These are phyloP conservation scores for Poeciliopsis presidionis DNA, from an alignment of 2,797 vertebrate genomes.

Conservation along the genomic window DNA sequence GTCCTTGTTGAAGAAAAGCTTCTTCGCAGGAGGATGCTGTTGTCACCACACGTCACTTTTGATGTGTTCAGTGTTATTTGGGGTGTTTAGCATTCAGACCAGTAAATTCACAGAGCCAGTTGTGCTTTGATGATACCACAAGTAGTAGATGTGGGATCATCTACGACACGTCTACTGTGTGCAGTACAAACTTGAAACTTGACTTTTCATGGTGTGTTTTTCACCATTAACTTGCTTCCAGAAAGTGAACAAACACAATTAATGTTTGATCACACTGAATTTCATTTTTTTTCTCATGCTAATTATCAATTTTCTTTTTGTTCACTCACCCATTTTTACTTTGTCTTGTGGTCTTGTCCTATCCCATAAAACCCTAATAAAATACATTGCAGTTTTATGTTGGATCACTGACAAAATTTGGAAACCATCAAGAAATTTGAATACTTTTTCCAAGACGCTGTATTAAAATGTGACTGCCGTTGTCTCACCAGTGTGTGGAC, in stretches of 20 bases:
- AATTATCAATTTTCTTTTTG: neutral
- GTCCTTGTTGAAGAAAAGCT: neutral
- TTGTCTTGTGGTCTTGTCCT: neutral
- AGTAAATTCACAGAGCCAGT: neutral
- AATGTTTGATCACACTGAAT: neutral
- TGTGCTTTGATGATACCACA: neutral
- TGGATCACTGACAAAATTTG: neutral
- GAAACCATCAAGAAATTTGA: neutral
- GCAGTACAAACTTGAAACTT: neutral
- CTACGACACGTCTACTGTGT: neutral
- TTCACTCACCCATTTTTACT: neutral
- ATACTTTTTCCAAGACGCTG: neutral
- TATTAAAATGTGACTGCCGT: neutral
- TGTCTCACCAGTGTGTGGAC: conserved; percentile 87
- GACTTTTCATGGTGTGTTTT: neutral
- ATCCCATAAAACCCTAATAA: neutral
- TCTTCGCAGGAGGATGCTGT: neutral
- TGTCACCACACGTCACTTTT: neutral
- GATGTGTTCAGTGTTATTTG: neutral
- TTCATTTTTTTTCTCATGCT: neutral
- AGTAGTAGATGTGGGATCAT: neutral
- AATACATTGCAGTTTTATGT: neutral
- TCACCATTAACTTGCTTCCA: neutral
- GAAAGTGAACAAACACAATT: neutral
- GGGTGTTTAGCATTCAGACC: neutral